Evolutionary conservation across 2,797 vertebrate species (phyloP), one percentile per base, ranked within the genome.

Genomic region (Falco biarmicus): DNA sequence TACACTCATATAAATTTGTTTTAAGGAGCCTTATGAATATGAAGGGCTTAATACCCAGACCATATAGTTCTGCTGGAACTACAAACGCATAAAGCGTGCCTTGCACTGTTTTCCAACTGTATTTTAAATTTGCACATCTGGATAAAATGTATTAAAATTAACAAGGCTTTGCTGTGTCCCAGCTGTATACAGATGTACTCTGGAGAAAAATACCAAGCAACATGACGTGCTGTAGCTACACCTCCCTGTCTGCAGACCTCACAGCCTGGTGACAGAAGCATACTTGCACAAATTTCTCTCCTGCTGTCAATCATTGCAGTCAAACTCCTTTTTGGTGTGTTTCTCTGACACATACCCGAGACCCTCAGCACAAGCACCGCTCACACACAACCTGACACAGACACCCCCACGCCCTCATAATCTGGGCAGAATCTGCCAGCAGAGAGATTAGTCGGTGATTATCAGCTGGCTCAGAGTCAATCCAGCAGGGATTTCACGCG

Each of bases 371-470:
- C 26, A 32, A 54, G 31, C 26, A 45, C 1, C 0, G 37, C 32
- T 69, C 34, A 4, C 37, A 15, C 0, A 2, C 45, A 28, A 26
- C 59, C 59, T 60, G 80, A 68, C 69, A 25, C 73, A 41, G 56
- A 82, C 31, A 60, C 61, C 51, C 39, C 43, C 43, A 9, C 2
- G 1, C 80, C 68, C 66, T 39, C n/a, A 75, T 94, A 85, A 96
- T 80, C 92, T 13, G 0, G 50, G 39, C 21, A 84, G 53, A 29
- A 61, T 60, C 79, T 66, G 92, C 78, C 90, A 94, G 86, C 69
- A 9, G 31, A 47, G 79, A 39, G 90, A 94, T 95, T 78, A 95
- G 50, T 12, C 13, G 10, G 50, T 13, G 95, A 96, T 89, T 89
- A 94, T 53, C 85, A 81, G 0, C n/a, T 39, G 80, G 85, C 90